Percentiles rank a stretch among this genome's conserved stretches.
phyloP scores from a whole-genome alignment of 2,113 vertebrate genomes.

The Montifringilla adamsi region DNA sequence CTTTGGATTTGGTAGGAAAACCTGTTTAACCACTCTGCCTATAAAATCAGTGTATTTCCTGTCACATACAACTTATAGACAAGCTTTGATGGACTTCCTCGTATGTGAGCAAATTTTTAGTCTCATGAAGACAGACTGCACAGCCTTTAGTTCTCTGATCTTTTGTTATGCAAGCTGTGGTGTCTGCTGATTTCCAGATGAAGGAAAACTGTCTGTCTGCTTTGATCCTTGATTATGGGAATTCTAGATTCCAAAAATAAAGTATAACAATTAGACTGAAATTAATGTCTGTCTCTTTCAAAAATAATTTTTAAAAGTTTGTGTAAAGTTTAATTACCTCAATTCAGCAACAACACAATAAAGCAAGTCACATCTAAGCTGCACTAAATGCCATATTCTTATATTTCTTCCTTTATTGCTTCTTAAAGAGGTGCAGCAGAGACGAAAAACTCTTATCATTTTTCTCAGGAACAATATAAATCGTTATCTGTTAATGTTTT shows the following conservation, averaged over 20 bases:
- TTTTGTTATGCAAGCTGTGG: slow-evolving; percentile 16
- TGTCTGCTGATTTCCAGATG: background rate
- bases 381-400: background rate
- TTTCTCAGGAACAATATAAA: slow-evolving; percentile 40
- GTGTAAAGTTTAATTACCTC: background rate
- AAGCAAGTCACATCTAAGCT: background rate
- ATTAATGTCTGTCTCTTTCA: background rate
- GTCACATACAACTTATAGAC: background rate
- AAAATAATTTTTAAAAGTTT: background rate
- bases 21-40: background rate
- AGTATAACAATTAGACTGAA: background rate
- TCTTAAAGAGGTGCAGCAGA: background rate
- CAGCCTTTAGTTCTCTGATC: slow-evolving; percentile 18
- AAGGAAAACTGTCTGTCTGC: background rate
- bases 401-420: background rate
- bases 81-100: background rate
- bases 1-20: slow-evolving; percentile 10
- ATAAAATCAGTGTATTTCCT: slow-evolving; percentile 3
- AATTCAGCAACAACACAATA: background rate
- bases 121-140: background rate
- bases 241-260: background rate
- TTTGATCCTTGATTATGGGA: slow-evolving; percentile 3
- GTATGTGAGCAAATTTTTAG: background rate
- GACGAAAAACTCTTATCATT: background rate
- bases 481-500: slow-evolving; percentile 30